Conservation (phyloP, 1,140 invertebrate genomes). For the Drosophila neocordata region DNA sequence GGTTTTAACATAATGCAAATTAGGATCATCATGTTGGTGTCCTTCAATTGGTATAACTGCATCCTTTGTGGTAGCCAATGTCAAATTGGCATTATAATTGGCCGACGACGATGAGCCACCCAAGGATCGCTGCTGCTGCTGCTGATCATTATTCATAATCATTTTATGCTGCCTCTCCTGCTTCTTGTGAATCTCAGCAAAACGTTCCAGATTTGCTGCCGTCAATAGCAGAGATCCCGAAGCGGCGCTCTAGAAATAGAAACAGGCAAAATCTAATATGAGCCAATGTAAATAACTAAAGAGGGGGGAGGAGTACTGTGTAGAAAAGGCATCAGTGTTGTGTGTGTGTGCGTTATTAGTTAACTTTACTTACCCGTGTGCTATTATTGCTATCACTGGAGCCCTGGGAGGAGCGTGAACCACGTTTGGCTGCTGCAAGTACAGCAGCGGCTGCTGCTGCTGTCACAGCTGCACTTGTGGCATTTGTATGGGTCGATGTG, state of each 20-base stretch:
- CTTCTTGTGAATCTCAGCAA: constrained; percentile 87
- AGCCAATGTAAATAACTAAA: too few relatives aligned
- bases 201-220: constrained; percentile 88
- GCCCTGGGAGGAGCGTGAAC: constrained; percentile 89
- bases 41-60: constrained; percentile 68
- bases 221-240: constrained; percentile 90
- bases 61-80: constrained; percentile 62
- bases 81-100: constrained; percentile 73
- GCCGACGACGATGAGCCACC: constrained; percentile 43
- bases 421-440: constrained; percentile 82
- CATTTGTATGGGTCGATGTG: constrained; percentile 46
- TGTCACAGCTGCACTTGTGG: constrained; percentile 82
- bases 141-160: constrained; percentile 56
- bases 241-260: constrained; percentile 90
- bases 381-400: constrained; percentile 89
- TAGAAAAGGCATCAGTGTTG: too few relatives aligned
- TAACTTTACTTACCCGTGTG: constrained; percentile 90
- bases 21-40: constrained; percentile 57
- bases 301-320: too few relatives aligned
- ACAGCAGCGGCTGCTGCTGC: constrained; percentile 66
- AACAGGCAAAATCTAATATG: too few relatives aligned
- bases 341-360: too few relatives aligned
- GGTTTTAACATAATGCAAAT: constrained; percentile 79
- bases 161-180: constrained; percentile 71
- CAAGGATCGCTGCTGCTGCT: constrained; percentile 72